A percentile compares a stretch with the other conserved stretches of the same genome.
Conservation (phyloP, 2,888 invertebrate genomes). For the Torymus auratus region DNA sequence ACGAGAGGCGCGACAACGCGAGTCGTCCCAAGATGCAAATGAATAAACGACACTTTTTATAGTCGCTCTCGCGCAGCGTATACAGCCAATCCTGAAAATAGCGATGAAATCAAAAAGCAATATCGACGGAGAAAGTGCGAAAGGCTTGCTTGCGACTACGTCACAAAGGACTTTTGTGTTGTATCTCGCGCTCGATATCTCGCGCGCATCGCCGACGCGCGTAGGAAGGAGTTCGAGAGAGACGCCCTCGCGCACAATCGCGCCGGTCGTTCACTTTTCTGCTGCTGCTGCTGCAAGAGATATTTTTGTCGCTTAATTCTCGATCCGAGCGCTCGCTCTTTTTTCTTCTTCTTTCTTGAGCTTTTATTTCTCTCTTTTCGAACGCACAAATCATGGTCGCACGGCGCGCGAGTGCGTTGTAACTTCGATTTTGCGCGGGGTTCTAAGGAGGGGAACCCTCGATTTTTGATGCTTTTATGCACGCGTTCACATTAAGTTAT, state of each 20-base stretch:
- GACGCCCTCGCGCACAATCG: slow-evolving; percentile 23
- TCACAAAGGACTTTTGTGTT: slow-evolving; percentile 25
- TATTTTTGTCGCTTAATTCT: slow-evolving; percentile 57
- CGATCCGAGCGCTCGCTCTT: slow-evolving; percentile 17
- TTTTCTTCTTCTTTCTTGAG: slow-evolving; percentile 18
- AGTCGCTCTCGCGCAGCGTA: neutral
- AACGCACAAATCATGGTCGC: slow-evolving; percentile 44
- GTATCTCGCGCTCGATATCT: slow-evolving; percentile 29
- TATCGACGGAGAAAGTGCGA: slow-evolving; percentile 19
- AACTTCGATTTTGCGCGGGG: slow-evolving; percentile 36
- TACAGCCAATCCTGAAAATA: slow-evolving; percentile 32
- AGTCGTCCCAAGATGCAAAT: neutral
- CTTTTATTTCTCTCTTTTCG: slow-evolving; percentile 39
- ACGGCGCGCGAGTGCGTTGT: slow-evolving; percentile 5
- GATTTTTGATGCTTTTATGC: slow-evolving; percentile 19
- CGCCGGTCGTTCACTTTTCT: slow-evolving; percentile 53
- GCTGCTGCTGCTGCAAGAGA: slow-evolving; percentile 2
- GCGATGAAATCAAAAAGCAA: slow-evolving; percentile 51
- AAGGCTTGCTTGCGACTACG: neutral
- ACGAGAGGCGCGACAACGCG: no score
- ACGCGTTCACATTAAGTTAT: slow-evolving; percentile 45
- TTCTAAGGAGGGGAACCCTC: neutral
- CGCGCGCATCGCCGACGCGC: slow-evolving; percentile 8
- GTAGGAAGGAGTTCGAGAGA: slow-evolving; percentile 41
- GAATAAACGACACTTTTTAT: slow-evolving; percentile 34